phyloP scores from a whole-genome alignment of 2,797 vertebrate species.

The Enteromius afrohamiltoni region DNA sequence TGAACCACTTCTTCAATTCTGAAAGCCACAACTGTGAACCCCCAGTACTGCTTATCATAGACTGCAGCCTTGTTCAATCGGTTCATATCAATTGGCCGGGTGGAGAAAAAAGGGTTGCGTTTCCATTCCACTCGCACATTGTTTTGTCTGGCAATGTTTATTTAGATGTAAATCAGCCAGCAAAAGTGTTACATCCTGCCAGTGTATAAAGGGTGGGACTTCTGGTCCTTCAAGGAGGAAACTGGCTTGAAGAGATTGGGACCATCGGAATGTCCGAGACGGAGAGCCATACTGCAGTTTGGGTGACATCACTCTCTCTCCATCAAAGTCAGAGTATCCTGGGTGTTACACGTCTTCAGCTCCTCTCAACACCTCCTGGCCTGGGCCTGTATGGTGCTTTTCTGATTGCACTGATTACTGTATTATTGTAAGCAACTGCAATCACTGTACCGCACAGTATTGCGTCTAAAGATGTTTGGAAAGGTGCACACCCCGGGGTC shows the following conservation, averaged over 20 bases:
- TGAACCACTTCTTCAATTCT: conserved; percentile 45
- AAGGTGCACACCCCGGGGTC: conserved; percentile 50
- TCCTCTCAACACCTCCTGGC: conserved; percentile 68
- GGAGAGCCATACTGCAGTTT: conserved; percentile 68
- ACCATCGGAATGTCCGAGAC: conserved; percentile 77
- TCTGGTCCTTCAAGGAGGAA: conserved; percentile 80
- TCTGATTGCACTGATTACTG: conserved; percentile 55
- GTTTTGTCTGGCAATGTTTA: conserved; percentile 91
- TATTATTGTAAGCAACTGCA: conserved; percentile 50
- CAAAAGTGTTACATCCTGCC: conserved; percentile 92
- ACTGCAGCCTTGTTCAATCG: conserved; percentile 83
- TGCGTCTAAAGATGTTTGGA: conserved; percentile 47
- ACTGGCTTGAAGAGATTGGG: conserved; percentile 80
- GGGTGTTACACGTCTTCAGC: conserved; percentile 68
- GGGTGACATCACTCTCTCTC: conserved; percentile 76
- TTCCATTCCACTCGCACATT: conserved; percentile 87
- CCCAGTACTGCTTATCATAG: conserved; percentile 82
- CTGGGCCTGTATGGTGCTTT: conserved; percentile 21
- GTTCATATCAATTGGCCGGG: conserved; percentile 79
- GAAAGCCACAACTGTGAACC: conserved; percentile 45
- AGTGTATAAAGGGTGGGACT: conserved; percentile 79
- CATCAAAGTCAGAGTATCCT: conserved; percentile 61
- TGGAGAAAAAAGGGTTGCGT: conserved; percentile 76
- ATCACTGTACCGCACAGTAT: conserved; percentile 44
- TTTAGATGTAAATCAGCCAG: conserved; percentile 92